A percentile compares a stretch with the other conserved stretches of the same genome.
Evolutionary conservation across 2,113 vertebrate species (phyloP).

Genomic region (Lycaon pictus): DNA sequence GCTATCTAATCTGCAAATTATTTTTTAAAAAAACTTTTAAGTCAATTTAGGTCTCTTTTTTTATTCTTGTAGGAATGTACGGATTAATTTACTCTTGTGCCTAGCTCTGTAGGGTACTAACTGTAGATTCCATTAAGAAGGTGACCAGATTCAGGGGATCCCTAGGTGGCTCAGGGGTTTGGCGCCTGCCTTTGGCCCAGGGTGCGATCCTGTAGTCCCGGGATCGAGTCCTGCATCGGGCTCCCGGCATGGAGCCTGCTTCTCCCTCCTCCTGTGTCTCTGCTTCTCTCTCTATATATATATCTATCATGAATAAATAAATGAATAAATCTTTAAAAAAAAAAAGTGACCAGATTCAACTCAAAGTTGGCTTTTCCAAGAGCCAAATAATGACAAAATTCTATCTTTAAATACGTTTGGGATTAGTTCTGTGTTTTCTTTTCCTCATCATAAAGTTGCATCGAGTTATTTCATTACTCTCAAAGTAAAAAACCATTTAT

Average conservation of each 20-base stretch:
- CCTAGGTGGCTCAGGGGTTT: too few species aligned
- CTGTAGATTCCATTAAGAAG: background rate
- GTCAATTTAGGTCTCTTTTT: background rate
- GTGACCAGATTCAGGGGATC: background rate
- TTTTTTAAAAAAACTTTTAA: background rate
- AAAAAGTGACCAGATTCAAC: background rate
- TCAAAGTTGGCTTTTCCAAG: background rate
- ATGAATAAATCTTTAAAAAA: too few species aligned
- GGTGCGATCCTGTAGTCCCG: too few species aligned
- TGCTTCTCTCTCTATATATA: too few species aligned
- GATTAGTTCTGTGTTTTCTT: slow-evolving; percentile 5
- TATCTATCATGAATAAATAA: too few species aligned
- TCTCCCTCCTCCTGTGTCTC: too few species aligned
- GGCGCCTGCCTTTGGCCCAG: too few species aligned
- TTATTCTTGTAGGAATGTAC: background rate
- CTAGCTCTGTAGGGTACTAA: background rate
- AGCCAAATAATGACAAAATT: background rate
- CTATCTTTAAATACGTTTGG: background rate
- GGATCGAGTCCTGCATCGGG: too few species aligned
- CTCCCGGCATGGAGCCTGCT: too few species aligned
- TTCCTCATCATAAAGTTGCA: background rate
- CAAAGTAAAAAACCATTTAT: background rate
- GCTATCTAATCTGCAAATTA: background rate
- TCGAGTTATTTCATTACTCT: background rate
- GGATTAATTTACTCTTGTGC: background rate